These are phyloP conservation scores for Amblyjoppa fuscipennis DNA, from an alignment of 2,888 invertebrate genomes.

Conservation along the genomic window DNA sequence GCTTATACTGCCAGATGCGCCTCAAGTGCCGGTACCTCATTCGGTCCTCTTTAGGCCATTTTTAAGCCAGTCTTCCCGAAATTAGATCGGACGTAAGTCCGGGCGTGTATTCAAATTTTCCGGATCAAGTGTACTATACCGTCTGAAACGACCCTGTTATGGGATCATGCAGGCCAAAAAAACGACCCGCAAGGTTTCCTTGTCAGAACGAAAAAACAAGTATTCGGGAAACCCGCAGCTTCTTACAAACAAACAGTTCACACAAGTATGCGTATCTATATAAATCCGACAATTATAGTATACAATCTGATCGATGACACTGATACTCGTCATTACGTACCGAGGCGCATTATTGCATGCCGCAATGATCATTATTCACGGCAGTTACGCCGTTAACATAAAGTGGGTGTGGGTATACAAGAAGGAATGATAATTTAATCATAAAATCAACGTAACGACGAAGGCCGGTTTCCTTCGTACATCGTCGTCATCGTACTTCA, in stretches of 20 bases:
- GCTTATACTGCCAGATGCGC: too few species aligned
- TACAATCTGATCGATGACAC: conserved; percentile 15
- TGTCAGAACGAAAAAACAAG: too few species aligned
- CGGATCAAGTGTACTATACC: too few species aligned
- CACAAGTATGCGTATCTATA: not conserved
- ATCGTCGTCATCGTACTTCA: conserved; percentile 26
- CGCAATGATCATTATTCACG: conserved; percentile 23
- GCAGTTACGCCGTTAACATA: not conserved
- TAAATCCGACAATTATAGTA: conserved; percentile 10
- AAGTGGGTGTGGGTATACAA: not conserved
- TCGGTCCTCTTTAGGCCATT: too few species aligned
- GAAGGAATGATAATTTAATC: conserved; percentile 53
- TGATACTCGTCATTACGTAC: conserved; percentile 14
- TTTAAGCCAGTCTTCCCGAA: too few species aligned
- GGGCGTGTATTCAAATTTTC: too few species aligned
- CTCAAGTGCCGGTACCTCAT: too few species aligned
- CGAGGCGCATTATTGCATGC: not conserved
- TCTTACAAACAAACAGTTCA: not conserved
- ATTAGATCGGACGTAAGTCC: too few species aligned
- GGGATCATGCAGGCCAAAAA: too few species aligned
- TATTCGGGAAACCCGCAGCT: not conserved
- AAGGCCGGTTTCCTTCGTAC: conserved; percentile 23
- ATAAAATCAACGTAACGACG: conserved; percentile 54
- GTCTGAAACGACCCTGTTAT: too few species aligned
- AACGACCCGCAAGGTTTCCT: too few species aligned